phyloP scores from a whole-genome alignment of 1,140 invertebrate genomes.

The Orussus abietinus region DNA sequence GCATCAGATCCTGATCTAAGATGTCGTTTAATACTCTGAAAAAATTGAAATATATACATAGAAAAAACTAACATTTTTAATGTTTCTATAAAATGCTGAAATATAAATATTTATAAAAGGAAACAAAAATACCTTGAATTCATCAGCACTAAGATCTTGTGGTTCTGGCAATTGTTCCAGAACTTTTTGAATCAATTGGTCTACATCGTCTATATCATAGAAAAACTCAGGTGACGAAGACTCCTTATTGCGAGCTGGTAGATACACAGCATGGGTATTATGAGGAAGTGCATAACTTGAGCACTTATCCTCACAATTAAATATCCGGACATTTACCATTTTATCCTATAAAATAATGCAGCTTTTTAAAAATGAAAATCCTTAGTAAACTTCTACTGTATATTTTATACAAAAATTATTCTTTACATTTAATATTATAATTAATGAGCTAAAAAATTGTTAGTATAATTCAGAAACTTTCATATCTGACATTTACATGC shows the following conservation, averaged over 20 bases:
- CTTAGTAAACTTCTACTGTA: too few species aligned
- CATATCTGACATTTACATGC: not conserved
- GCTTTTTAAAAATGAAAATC: constrained; percentile 9
- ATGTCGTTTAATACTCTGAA: constrained; percentile 45
- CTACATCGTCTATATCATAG: constrained; percentile 39
- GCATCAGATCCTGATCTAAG: constrained; percentile 38
- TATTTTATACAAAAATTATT: constrained; percentile 13
- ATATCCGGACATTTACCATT: constrained; percentile 26
- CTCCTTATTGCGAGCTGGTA: constrained; percentile 16
- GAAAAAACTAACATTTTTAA: constrained; percentile 14
- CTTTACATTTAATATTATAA: constrained; percentile 10
- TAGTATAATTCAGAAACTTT: constrained; percentile 6
- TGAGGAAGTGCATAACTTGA: constrained; percentile 21
- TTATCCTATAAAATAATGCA: constrained; percentile 25
- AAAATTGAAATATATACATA: too few species aligned
- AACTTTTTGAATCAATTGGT: constrained; percentile 56
- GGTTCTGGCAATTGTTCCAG: constrained; percentile 57
- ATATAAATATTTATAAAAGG: constrained; percentile 3
- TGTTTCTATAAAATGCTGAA: not conserved
- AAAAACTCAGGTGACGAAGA: constrained; percentile 25
- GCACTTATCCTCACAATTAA: constrained; percentile 19
- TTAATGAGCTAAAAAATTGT: constrained; percentile 9
- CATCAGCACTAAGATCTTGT: constrained; percentile 47
- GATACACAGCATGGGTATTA: constrained; percentile 24
- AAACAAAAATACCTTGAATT: constrained; percentile 48